Conservation (phyloP, 2,888 invertebrate species). For the Alloscopus bannaensis region DNA sequence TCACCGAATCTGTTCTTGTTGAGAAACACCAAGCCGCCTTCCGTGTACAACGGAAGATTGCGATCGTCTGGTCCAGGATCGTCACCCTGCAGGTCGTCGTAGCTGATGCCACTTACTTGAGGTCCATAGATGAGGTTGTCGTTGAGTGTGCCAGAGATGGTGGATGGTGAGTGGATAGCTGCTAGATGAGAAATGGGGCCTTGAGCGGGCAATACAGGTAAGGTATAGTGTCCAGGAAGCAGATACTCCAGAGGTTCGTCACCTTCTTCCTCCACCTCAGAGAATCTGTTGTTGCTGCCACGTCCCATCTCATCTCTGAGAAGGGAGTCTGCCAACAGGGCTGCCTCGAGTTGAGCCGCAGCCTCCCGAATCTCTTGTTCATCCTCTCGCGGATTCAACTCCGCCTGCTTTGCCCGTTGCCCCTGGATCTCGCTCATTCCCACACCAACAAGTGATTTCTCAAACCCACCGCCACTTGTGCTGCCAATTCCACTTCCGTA, state of each 20-base stretch:
- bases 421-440: slow-evolving; percentile 31
- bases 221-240: slow-evolving; percentile 51
- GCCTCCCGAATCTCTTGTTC: slow-evolving; percentile 63
- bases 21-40: slow-evolving; percentile 80
- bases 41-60: slow-evolving; percentile 77
- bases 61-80: slow-evolving; percentile 49
- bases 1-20: slow-evolving; percentile 62
- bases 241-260: slow-evolving; percentile 52
- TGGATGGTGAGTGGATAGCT: slow-evolving; percentile 29
- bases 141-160: slow-evolving; percentile 7
- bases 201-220: slow-evolving; percentile 43
- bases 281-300: slow-evolving; percentile 33
- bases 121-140: slow-evolving; percentile 26
- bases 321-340: slow-evolving; percentile 48
- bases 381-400: slow-evolving; percentile 62
- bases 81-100: slow-evolving; percentile 45
- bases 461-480: slow-evolving; percentile 45
- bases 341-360: slow-evolving; percentile 61
- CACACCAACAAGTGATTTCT: slow-evolving; percentile 46
- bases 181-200: slow-evolving; percentile 46
- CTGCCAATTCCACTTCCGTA: slow-evolving; percentile 37
- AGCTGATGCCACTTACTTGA: slow-evolving; percentile 28
- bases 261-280: slow-evolving; percentile 49
- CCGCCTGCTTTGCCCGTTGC: slow-evolving; percentile 57
- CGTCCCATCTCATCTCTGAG: slow-evolving; percentile 49